Base-by-base conservation (phyloP, 2,888 invertebrate genomes). In the Vannuccia rotundouncinata region DNA sequence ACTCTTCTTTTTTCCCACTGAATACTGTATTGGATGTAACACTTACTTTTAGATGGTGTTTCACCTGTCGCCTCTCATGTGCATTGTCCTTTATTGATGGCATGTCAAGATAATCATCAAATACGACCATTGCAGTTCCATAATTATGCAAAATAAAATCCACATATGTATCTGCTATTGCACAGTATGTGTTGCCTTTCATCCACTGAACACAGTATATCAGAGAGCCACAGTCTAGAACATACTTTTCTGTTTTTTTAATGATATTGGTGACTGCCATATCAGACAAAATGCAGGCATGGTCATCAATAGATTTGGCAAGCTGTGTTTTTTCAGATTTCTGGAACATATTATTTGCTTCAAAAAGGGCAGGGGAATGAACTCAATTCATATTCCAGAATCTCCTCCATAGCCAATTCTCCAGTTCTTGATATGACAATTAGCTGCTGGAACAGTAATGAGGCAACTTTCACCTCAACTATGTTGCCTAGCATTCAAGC, bases 71-170 rank as follows among this genome's bases (percentile, higher is more conserved):
- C 66, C 80, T 10, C 66, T 80, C 29, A 31, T 80, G 80, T 25
- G 80, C 66, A 74, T 73, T 81, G 66, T 81, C 81, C 80, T 81
- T 81, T 27, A 81, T 81, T 31, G 81, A 45, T 59, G 78, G 78
- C 13, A 22, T 66, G 17, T 22, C 81, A 10, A 27, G 45, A 74
- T 81, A 81, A 0, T 81, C 81, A 29, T 81, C 81, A 73, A 81
- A 81, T 1, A 81, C 81, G 29, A 81, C 59, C 17, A 78, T 79
- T 78, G 81, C 81, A 17, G 30, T 59, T 22, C 78, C 73, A 79
- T 81, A 81, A n/a, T 81, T 22, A 22, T 28, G 27, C 13, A 29
- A 25, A 2, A 66, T 81, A 27, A 77, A 81, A 29, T 76, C 80
- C n/a, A 31, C 73, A n/a, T 73, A 73, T 5, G 73, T 25, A 25